Percentiles rank a stretch among this genome's conserved stretches.
Evolutionary conservation across 2,113 vertebrate species (phyloP).

Genomic region (Ciconia boyciana): DNA sequence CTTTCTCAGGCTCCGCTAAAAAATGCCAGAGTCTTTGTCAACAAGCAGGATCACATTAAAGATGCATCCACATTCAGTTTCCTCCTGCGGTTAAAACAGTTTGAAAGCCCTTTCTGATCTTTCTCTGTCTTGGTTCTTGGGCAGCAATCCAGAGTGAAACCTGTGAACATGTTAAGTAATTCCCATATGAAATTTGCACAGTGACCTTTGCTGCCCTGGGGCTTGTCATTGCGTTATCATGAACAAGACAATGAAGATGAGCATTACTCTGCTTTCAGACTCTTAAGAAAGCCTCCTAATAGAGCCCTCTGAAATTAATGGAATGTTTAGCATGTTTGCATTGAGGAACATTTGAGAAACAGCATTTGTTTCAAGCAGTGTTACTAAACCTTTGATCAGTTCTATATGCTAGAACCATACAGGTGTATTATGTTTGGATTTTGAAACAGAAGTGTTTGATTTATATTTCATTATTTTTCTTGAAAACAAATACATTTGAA

Average conservation of each 20-base stretch:
- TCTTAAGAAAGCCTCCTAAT: background rate
- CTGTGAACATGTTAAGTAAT: background rate
- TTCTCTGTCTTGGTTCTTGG: background rate
- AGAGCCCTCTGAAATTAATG: background rate
- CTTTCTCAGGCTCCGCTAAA: background rate
- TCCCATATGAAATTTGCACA: background rate
- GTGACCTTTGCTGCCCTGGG: background rate
- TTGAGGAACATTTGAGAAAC: background rate
- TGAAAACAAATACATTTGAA: background rate
- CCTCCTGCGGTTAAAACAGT: background rate
- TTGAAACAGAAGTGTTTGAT: background rate
- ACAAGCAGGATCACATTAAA: background rate
- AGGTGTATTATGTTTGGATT: background rate
- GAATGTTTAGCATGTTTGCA: background rate
- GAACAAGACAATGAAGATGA: background rate
- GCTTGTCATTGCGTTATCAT: background rate
- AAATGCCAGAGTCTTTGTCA: background rate
- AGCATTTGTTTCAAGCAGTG: background rate
- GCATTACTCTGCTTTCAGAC: background rate
- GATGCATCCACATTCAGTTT: background rate
- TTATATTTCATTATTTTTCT: background rate
- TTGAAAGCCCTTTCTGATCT: background rate
- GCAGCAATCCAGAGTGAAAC: background rate
- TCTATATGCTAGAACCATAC: background rate
- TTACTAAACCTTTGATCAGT: background rate